phyloP scores from a whole-genome alignment of 2,797 vertebrate genomes.

The Pangasius mekongensis region DNA sequence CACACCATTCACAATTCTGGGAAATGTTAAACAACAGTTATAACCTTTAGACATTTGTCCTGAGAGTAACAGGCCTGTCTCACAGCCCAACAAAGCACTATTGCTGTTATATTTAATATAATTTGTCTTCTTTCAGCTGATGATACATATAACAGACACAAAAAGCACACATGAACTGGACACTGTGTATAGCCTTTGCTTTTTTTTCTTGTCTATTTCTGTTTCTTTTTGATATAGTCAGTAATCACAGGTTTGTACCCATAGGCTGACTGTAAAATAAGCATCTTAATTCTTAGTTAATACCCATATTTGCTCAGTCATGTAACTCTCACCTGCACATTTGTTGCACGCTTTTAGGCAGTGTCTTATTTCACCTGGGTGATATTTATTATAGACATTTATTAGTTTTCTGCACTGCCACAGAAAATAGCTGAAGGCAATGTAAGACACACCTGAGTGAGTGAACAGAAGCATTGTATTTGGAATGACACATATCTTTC shows the following conservation, averaged over 20 bases:
- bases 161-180: background rate
- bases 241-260: background rate
- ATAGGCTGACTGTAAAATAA: background rate
- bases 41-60: background rate
- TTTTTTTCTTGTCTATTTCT: background rate
- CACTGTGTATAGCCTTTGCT: background rate
- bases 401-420: slow-evolving; percentile 61
- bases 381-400: slow-evolving; percentile 66
- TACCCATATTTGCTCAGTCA: slow-evolving; percentile 19
- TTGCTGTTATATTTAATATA: background rate
- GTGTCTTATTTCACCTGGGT: slow-evolving; percentile 41
- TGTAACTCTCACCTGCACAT: slow-evolving; percentile 7
- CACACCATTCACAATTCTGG: background rate
- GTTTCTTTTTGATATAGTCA: too few species aligned
- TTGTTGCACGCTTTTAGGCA: slow-evolving; percentile 8
- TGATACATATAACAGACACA: background rate
- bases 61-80: background rate
- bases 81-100: background rate
- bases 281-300: slow-evolving; percentile 37
- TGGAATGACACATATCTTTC: slow-evolving; percentile 1
- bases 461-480: slow-evolving; percentile 35
- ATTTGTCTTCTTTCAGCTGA: background rate
- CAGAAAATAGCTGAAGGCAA: slow-evolving; percentile 24
- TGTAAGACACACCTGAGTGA: slow-evolving; percentile 34
- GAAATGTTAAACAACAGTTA: background rate